Evolutionary conservation across 2,888 invertebrate genomes (phyloP), one percentile per base, ranked within the genome.

Genomic region (Girardia tigrina): DNA sequence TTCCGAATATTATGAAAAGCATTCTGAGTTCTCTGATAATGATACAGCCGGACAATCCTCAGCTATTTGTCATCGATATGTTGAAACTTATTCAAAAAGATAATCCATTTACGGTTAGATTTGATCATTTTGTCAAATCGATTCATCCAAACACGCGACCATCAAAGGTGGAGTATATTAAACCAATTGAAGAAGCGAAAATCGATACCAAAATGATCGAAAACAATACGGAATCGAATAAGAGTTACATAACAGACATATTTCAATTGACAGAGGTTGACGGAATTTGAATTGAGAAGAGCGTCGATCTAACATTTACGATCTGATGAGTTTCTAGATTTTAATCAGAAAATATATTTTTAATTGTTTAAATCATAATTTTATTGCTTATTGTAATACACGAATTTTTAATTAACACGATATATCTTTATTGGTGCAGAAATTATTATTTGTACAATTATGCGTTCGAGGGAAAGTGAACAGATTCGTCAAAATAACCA

Each of bases 1-100:
- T 56, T 56, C 56, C 56, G 4, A 56, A 56, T 23, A 56, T 56
- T 12, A 56, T 56, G 56, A 56, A 56, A 56, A 56, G 56, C 56
- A 56, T 56, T 56, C n/a, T 56, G 6, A 56, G 56, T 16, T 56
- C 56, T 20, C 23, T 56, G 23, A 56, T 56, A 6, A 56, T 56
- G 56, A 56, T 56, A 12, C 56, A 56, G 23, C 56, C 56, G 4
- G 56, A 56, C n/a, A 56, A 56, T 56, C 56, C 56, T 20, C 56
- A 56, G 23, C 23, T 23, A 2, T 56, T 56, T 56, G 23, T 56
- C n/a, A 6, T 56, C 6, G n/a, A 56, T 12, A 20, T 56, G 23
- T 56, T 56, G n/a, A 56, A n/a, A 56, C n/a, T 2, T 56, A 4
- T 56, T 12, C 56, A 56, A 56, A 56, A 56, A 20, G n/a, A 56